Conservation (phyloP, 2,797 vertebrate species). For the Onychomys leucogaster region DNA sequence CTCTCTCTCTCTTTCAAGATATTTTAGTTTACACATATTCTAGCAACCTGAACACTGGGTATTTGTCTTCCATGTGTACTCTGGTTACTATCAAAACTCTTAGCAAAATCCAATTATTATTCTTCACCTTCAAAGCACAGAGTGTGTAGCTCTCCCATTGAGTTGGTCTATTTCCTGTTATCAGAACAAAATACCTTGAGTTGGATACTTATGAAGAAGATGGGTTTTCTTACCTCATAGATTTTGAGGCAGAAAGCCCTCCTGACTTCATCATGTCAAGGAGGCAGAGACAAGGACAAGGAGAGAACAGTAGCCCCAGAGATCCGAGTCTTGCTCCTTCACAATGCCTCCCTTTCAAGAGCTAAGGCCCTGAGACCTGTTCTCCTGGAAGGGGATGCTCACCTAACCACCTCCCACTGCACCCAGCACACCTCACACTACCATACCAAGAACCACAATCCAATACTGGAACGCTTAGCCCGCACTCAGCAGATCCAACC, state of each 20-base stretch:
- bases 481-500: not conserved
- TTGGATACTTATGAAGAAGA: not conserved
- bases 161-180: not conserved
- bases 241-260: not conserved
- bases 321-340: not conserved
- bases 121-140: slow-evolving; percentile 49
- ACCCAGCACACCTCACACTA: not conserved
- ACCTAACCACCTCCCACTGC: too few species aligned
- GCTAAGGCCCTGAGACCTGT: not conserved
- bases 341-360: not conserved
- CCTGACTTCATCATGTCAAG: not conserved
- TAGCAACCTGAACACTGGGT: not conserved
- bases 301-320: too few species aligned
- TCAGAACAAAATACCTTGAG: not conserved
- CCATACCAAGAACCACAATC: not conserved
- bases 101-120: slow-evolving; percentile 34
- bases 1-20: too few species aligned
- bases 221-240: not conserved
- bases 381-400: not conserved
- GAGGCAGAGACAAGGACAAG: not conserved
- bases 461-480: not conserved
- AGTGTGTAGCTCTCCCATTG: not conserved
- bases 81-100: slow-evolving; percentile 17
- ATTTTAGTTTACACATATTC: slow-evolving; percentile 33
- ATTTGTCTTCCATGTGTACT: not conserved